Evolutionary conservation across 2,113 vertebrate genomes (phyloP), one percentile per base, ranked within the genome.

Genomic region (Percopsis transmontana): DNA sequence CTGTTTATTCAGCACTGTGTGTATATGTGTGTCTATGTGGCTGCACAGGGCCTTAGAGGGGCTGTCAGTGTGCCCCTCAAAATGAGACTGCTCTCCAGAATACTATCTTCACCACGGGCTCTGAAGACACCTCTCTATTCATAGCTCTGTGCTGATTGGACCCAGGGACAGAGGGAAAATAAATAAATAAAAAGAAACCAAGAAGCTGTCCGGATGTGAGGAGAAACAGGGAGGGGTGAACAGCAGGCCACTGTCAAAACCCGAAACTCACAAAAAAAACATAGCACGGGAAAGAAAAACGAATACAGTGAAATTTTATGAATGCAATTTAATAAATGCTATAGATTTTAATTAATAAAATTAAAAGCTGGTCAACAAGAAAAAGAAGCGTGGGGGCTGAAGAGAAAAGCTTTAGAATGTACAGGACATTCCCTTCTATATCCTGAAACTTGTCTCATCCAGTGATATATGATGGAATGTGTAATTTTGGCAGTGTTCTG

Each of bases 151-250:
- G 52, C 79, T 65, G 64, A 68, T 60, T 66, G 51, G 59, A 68
- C 72, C 72, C 70, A 66, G 53, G 27, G 8, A 33, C 27, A 4
- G 2, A 33, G 27, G 8, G 27, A 33, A 33, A 33, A 33, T 33
- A 33, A 6, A 33, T 33, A 33, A 33, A 33, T 33, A 33, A 33
- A 33, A 33, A 2, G 5, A 33, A 71, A 77, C 81, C 72, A 79
- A 66, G 72, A 74, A 87, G 67, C 79, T 80, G 78, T 87, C 70
- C 77, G 72, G 45, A 60, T 75, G 65, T 82, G 82, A 82, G 51
- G 52, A 85, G 80, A 85, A 82, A 65, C 81, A 83, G 85, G 48
- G 71, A 77, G 76, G 60, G 80, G 80, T 82, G 79, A 72, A 54
- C 1, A 58, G 38, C 54, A 80, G 72, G 75, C 66, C 79, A 76